Evolutionary conservation across 2,888 invertebrate species (phyloP).

Genomic region (Synergus umbraculus): DNA sequence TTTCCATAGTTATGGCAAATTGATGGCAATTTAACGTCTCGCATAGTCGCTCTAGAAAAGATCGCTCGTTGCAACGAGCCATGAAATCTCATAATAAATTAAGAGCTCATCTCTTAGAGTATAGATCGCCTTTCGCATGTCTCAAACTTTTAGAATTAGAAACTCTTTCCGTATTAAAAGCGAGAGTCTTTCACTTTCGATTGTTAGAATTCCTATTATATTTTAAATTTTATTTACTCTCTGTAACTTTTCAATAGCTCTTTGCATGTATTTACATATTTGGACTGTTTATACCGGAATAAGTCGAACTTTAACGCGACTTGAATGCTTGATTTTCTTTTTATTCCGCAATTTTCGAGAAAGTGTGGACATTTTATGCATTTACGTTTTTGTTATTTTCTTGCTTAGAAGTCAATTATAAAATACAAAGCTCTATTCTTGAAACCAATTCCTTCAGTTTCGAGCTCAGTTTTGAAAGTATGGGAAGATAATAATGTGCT

Average conservation of each 20-base stretch:
- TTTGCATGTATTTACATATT: too few species aligned
- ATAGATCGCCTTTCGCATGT: constrained; percentile 40
- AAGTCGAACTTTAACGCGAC: too few species aligned
- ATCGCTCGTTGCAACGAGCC: constrained; percentile 47
- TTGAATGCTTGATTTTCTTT: too few species aligned
- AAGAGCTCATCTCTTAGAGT: constrained; percentile 51
- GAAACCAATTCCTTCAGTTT: too few species aligned
- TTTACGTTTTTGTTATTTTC: too few species aligned
- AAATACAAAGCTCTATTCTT: too few species aligned
- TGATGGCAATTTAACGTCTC: constrained; percentile 53
- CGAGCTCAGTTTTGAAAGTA: too few species aligned
- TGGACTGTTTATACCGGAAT: too few species aligned
- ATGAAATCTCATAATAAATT: constrained; percentile 57
- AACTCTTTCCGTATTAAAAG: constrained; percentile 64
- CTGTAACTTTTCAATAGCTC: background rate
- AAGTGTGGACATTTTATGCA: too few species aligned
- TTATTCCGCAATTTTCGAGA: too few species aligned
- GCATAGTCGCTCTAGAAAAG: constrained; percentile 26
- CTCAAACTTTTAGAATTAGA: constrained; percentile 58
- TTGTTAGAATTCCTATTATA: constrained; percentile 61
- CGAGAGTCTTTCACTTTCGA: constrained; percentile 71
- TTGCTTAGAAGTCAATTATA: too few species aligned
- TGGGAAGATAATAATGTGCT: too few species aligned
- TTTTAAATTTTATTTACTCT: constrained; percentile 5
- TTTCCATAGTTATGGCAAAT: constrained; percentile 61